A percentile compares a stretch with the other conserved stretches of the same genome.
phyloP scores from a whole-genome alignment of 2,888 invertebrate species.

The Xanthorhoe designata region DNA sequence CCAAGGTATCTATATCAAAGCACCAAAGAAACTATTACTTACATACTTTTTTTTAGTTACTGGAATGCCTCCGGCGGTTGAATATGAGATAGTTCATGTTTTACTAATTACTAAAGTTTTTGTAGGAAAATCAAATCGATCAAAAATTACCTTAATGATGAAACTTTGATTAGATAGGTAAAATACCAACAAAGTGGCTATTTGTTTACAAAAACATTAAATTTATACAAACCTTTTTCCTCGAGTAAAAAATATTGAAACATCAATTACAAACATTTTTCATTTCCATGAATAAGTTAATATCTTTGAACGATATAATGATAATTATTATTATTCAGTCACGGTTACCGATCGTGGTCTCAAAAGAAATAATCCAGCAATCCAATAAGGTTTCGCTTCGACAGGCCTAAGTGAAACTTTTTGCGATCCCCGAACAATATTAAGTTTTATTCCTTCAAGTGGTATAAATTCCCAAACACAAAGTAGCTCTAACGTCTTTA shows the following conservation, averaged over 20 bases:
- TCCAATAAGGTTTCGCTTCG: constrained; percentile 81
- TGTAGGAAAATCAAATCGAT: neutral
- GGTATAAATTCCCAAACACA: constrained; percentile 84
- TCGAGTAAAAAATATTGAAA: neutral
- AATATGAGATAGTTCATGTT: neutral
- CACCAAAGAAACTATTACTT: constrained; percentile 47
- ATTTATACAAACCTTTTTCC: neutral
- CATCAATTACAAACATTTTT: neutral
- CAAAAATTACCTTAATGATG: neutral
- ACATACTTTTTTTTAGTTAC: neutral
- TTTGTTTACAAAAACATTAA: neutral
- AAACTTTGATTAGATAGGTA: neutral
- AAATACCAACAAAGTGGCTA: neutral
- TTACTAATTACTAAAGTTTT: neutral
- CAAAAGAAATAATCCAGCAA: constrained; percentile 77
- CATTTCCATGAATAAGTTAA: constrained; percentile 5
- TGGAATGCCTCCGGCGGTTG: constrained; percentile 32
- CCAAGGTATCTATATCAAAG: no score
- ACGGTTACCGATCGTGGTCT: constrained; percentile 57
- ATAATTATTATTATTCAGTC: constrained; percentile 57
- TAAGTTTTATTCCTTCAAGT: constrained; percentile 83
- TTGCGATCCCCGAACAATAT: constrained; percentile 81
- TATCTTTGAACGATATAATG: neutral
- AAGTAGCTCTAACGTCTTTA: constrained; percentile 84
- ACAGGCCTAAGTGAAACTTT: constrained; percentile 82